Base-by-base conservation (phyloP, 2,888 invertebrate genomes). In the Dilophus febrilis region DNA sequence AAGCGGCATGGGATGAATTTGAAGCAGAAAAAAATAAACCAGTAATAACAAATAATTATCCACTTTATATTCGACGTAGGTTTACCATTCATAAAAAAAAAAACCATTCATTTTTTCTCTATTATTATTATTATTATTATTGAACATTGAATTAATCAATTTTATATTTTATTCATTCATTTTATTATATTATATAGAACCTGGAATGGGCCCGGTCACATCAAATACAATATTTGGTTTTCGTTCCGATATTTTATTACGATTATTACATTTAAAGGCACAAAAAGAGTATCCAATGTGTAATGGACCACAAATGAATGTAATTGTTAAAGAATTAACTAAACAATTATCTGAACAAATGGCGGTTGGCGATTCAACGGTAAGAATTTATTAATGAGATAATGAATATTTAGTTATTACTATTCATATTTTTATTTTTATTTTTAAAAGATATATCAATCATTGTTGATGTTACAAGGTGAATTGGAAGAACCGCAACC, bases 1-100 rank as follows among this genome's bases (percentile, higher is more conserved):
- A 91, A 55, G 83, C 86, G 1, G 98, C 97, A 2, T 97, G 97
- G 97, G 80, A 84, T 46, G 97, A 98, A 59, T 98, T 86, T 57
- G 92, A 97, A 65, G 83, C 84, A 50, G 94, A 95, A 64, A 86
- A 74, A 68, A 78, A 56, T 10, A 53, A 58, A 18, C 56, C 59
- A 6, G 53, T 55, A 1, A 10, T 33, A 32, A 22, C 13, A 11
- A 14, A 13, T 28, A 19, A 16, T 22, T 22, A 22, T 17, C 17
- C 6, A 18, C 34, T 19, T 18, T 19, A 22, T 4, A 22, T 22
- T 4, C 16, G 40, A 40, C 14, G 40, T 40, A 35, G 7, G 11
- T n/a, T 13, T 10, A n/a, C n/a, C n/a, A n/a, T n/a, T n/a, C n/a
- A n/a, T n/a, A n/a, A 33, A 17, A 18, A 31, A 3, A 4, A 14